Percentiles rank a stretch among this genome's conserved stretches.
phyloP scores from a whole-genome alignment of 1,140 invertebrate genomes.

The Heliconius eleuchia region DNA sequence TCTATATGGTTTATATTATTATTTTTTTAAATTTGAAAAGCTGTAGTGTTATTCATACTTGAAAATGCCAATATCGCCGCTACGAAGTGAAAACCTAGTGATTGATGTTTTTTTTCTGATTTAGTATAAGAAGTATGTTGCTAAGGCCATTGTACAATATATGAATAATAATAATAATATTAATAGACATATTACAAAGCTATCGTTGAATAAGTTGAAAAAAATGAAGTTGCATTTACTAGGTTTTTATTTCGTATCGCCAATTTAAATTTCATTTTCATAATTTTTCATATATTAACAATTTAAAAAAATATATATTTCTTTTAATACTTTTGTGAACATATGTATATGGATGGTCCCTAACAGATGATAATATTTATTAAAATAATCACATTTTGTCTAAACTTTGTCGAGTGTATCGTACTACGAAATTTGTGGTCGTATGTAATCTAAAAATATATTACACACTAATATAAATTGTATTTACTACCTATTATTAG shows the following conservation, averaged over 20 bases:
- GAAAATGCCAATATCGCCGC: neutral
- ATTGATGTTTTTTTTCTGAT: neutral
- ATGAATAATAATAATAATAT: conserved; percentile 13
- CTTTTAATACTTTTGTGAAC: no score
- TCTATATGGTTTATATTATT: no score
- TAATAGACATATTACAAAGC: conserved; percentile 9
- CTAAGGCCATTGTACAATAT: conserved; percentile 11
- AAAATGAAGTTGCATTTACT: neutral
- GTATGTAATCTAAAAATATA: neutral
- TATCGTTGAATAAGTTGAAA: neutral
- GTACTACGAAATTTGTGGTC: neutral
- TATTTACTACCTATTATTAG: neutral
- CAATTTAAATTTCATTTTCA: neutral
- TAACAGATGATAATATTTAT: neutral
- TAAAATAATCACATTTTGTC: neutral
- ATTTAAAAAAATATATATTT: neutral
- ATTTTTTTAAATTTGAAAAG: neutral
- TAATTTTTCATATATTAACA: no score
- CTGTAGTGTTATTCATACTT: neutral
- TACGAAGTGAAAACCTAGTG: neutral
- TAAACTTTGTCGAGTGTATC: neutral
- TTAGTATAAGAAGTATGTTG: conserved; percentile 6
- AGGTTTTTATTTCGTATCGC: neutral
- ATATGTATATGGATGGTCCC: neutral
- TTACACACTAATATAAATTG: neutral